Evolutionary conservation across 2,113 vertebrate species (phyloP), one percentile per base, ranked within the genome.

Genomic region (Grantiella picta): DNA sequence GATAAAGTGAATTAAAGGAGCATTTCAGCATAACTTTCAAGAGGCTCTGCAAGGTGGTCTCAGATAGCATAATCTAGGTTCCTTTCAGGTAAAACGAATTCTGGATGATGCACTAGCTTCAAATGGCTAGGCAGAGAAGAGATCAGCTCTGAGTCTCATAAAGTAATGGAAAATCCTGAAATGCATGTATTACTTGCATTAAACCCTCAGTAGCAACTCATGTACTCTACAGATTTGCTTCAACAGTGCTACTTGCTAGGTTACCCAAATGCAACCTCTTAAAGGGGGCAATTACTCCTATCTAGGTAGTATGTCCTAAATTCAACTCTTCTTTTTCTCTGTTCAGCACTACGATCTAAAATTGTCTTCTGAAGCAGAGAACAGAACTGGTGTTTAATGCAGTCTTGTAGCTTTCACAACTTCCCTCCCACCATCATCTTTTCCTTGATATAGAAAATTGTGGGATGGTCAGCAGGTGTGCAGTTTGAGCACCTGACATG

Each of bases 41-140:
- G 42, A 70, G 19, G 6, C 2, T 84, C 22, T 65, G n/a, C 2
- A 49, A 78, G 19, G 5, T 23, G 3, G 4, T 61, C 21, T 68
- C 33, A 76, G 42, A 44, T 1, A 60, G 4, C 0, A 4, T 33
- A n/a, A 61, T 7, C 3, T 38, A 12, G 1, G 1, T 22, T 82
- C 6, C 6, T 56, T 78, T 57, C 24, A 44, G 17, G 17, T 42
- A 33, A 33, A 82, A 69, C 0, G 0, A 70, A 49, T 40, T 65
- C 36, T 75, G 36, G 10, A 71, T 35, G 5, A 23, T 28, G 11
- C 17, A 10, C 4, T 40, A 33, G 10, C 11, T 88, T 57, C 19
- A 40, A 65, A 57, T 7, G 3, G 2, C 6, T 49, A 42, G 36
- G 53, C 28, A 82, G 61, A 54, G 22, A 19, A 77, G 13, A 50